Base-by-base conservation (phyloP, 2,113 vertebrate species). In the Aegithalos caudatus region DNA sequence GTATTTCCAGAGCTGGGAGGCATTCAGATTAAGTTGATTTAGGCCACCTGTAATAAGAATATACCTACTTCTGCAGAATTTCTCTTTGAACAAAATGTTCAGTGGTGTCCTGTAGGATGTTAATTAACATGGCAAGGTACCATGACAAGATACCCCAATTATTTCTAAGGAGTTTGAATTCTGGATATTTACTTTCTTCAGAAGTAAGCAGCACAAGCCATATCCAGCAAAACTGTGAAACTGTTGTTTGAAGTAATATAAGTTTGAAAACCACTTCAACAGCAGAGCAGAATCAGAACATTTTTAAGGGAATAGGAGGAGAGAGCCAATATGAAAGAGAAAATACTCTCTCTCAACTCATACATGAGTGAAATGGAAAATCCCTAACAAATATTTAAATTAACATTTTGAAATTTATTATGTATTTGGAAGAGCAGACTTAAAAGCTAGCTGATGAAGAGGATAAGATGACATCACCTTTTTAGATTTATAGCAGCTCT, bases 371-470 rank as follows among this genome's bases (percentile, higher is more conserved):
- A 89, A 93, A 86, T 47, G 8, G 81, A 78, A 95, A 69, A 67
- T 14, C 0, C 2, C 37, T 58, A 48, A 78, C 21, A 86, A 94
- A 90, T 79, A 95, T 90, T 95, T 92, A 92, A 93, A 95, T 92
- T 79, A 77, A 84, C 50, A 87, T 97, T 87, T 86, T 88, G 61
- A 87, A 90, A 89, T 88, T 15, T 66, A 80, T 93, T 19, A 80
- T 70, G 58, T 85, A 57, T 86, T 82, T 88, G 47, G 67, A 93
- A 88, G 56, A 71, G 38, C 29, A 81, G 79, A 84, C 69, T 92
- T 95, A 94, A 96, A 96, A 96, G 88, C 67, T 14, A 78, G 28
- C 31, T 78, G 92, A 90, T 62, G 53, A 96, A 96, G 76, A 31
- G 70, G 37, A 33, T 56, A 76, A 70, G 58, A 48, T 93, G 82